A percentile compares a stretch with the other conserved stretches of the same genome.
Conservation (phyloP, 2,888 invertebrate genomes). For the Coelinius sp. region DNA sequence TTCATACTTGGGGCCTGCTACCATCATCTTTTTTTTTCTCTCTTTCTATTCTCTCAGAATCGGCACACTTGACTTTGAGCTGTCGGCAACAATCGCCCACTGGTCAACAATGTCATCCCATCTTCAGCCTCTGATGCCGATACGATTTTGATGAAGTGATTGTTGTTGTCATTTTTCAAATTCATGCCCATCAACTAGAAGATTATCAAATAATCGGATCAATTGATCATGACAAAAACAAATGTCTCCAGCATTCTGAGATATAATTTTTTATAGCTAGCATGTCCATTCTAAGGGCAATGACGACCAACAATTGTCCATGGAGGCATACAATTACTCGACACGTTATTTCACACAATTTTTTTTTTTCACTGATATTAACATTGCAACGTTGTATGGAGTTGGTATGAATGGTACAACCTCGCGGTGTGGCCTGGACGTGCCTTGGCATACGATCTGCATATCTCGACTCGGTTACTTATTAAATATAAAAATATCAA, state of each 20-base stretch:
- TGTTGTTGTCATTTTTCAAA: slow-evolving; percentile 43
- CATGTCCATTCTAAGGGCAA: slow-evolving; percentile 37
- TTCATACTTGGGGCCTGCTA: background rate
- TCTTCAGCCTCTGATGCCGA: slow-evolving; percentile 55
- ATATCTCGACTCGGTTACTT: slow-evolving; percentile 56
- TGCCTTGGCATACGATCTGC: slow-evolving; percentile 69
- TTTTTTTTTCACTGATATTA: slow-evolving; percentile 56
- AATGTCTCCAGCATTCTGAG: slow-evolving; percentile 31
- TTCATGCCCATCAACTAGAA: too few species aligned
- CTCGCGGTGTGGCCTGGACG: slow-evolving; percentile 61
- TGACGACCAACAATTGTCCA: slow-evolving; percentile 53
- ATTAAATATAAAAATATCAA: slow-evolving; percentile 24
- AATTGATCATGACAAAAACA: too few species aligned
- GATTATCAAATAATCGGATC: too few species aligned
- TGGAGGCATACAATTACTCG: slow-evolving; percentile 64
- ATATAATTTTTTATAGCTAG: slow-evolving; percentile 52
- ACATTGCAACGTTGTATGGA: slow-evolving; percentile 57
- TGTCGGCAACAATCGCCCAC: slow-evolving; percentile 55
- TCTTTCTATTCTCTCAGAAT: slow-evolving; percentile 34
- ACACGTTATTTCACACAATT: slow-evolving; percentile 55
- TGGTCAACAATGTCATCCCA: slow-evolving; percentile 54
- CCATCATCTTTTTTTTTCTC: slow-evolving; percentile 40
- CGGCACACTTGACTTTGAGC: slow-evolving; percentile 63
- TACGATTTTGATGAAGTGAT: slow-evolving; percentile 65
- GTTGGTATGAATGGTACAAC: slow-evolving; percentile 50